Conservation (phyloP, 2,888 invertebrate species). For the Chrysomela aeneicollis region DNA sequence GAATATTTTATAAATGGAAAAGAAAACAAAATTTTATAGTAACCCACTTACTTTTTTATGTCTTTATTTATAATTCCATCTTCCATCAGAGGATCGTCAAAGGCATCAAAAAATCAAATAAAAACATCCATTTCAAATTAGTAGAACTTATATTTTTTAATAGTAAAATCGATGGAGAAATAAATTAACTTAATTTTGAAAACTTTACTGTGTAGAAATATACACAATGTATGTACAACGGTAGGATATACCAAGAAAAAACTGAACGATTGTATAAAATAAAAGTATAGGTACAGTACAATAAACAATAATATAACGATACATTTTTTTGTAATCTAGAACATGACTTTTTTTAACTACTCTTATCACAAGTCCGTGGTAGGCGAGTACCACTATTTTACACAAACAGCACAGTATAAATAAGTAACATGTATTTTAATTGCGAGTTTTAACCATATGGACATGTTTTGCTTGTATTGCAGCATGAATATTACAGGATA, state of each 20-base stretch:
- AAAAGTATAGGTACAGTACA: slow-evolving; percentile 61
- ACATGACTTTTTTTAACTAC: slow-evolving; percentile 60
- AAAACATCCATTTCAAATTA: slow-evolving; percentile 45
- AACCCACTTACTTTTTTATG: neutral
- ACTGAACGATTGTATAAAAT: slow-evolving; percentile 61
- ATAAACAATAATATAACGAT: slow-evolving; percentile 61
- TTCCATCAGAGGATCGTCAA: neutral
- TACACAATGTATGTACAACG: slow-evolving; percentile 61
- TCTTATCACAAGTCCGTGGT: slow-evolving; percentile 62
- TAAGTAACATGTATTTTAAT: slow-evolving; percentile 61
- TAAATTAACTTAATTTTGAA: slow-evolving; percentile 56
- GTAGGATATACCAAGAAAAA: slow-evolving; percentile 56
- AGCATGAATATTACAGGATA: slow-evolving; percentile 51
- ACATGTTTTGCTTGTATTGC: slow-evolving; percentile 58
- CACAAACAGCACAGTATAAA: slow-evolving; percentile 62
- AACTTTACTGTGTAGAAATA: slow-evolving; percentile 57
- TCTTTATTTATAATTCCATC: neutral
- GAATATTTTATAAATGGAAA: no score
- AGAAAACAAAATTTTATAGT: neutral
- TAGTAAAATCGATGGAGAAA: slow-evolving; percentile 50
- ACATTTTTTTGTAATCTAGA: slow-evolving; percentile 59
- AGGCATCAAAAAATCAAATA: slow-evolving; percentile 15
- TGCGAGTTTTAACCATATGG: slow-evolving; percentile 58
- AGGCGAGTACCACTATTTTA: slow-evolving; percentile 50
- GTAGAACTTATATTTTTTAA: slow-evolving; percentile 51